phyloP scores from a whole-genome alignment of 1,140 invertebrate species.

The Hylaeus anthracinus region DNA sequence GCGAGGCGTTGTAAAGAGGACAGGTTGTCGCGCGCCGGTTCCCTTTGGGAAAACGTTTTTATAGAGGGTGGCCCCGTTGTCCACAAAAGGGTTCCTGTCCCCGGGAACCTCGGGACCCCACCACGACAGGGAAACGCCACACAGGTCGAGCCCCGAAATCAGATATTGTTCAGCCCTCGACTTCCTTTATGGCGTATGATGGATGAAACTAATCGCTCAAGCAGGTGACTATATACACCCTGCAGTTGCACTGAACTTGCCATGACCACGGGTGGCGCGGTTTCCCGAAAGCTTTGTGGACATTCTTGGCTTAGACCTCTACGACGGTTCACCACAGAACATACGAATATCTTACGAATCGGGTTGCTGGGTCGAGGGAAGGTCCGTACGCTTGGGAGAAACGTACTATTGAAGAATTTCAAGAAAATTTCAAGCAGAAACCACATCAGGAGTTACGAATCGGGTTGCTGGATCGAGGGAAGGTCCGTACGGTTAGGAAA shows the following conservation, averaged over 20 bases:
- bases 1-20: slow-evolving; percentile 23
- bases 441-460: too few species aligned
- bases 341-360: too few species aligned
- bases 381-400: too few species aligned
- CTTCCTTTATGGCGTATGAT: slow-evolving; percentile 46
- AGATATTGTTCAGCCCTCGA: slow-evolving; percentile 40
- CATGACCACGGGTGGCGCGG: slow-evolving; percentile 45
- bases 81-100: slow-evolving; percentile 34
- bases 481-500: too few species aligned
- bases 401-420: too few species aligned
- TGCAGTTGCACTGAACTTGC: slow-evolving; percentile 33
- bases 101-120: slow-evolving; percentile 4
- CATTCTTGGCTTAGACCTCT: too few species aligned
- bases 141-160: slow-evolving; percentile 42
- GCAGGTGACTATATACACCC: slow-evolving; percentile 38
- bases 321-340: too few species aligned
- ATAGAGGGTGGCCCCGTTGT: slow-evolving; percentile 7
- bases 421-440: too few species aligned
- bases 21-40: slow-evolving; percentile 40
- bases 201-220: slow-evolving; percentile 55
- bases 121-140: slow-evolving; percentile 30
- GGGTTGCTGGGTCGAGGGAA: too few species aligned
- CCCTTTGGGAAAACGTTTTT: background rate
- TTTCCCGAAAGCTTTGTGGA: slow-evolving; percentile 9
- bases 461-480: too few species aligned